Conservation (phyloP, 2,888 invertebrate genomes). For the Tetragonula carbonaria region DNA sequence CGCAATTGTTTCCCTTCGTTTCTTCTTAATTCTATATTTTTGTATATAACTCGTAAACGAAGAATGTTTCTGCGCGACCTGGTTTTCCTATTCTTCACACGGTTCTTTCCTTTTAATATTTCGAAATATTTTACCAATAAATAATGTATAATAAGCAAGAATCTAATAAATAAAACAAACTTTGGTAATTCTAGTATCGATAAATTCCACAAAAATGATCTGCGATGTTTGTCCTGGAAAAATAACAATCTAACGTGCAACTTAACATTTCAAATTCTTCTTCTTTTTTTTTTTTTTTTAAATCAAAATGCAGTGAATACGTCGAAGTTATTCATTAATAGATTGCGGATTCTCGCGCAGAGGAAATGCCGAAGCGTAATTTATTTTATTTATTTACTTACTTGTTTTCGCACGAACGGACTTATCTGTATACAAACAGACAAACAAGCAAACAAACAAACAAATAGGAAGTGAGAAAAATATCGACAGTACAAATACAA, state of each 20-base stretch:
- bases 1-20: background rate
- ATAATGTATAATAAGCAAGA: background rate
- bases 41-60: background rate
- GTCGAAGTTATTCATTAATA: no score
- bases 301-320: no score
- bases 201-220: background rate
- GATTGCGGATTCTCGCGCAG: no score
- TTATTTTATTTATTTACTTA: conserved; percentile 3
- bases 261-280: no score
- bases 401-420: background rate
- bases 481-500: no score
- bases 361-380: background rate
- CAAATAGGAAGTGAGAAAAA: background rate
- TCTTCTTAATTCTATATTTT: background rate
- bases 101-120: background rate
- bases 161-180: background rate
- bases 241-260: background rate
- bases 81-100: background rate
- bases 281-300: no score
- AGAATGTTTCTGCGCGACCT: background rate
- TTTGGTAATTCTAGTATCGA: background rate
- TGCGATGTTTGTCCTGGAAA: background rate
- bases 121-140: background rate
- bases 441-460: background rate
- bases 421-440: background rate